Evolutionary conservation across 1,140 invertebrate genomes (phyloP).

Genomic region (Cyrtorhinus lividipennis): DNA sequence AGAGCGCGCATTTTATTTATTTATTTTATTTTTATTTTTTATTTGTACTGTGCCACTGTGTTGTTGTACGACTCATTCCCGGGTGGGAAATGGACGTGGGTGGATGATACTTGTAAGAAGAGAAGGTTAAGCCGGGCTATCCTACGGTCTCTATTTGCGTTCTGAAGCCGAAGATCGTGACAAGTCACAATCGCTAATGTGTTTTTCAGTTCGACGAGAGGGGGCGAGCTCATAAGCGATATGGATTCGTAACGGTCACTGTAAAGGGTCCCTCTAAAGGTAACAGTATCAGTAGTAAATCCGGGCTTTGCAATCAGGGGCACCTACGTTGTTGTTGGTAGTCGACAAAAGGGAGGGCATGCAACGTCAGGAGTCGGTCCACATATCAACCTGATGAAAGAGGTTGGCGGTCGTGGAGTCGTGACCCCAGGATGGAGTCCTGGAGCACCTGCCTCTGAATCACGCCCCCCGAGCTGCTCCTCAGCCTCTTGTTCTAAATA

Average conservation of each 20-base stretch:
- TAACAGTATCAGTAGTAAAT: conserved; percentile 8
- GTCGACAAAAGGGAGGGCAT: background rate
- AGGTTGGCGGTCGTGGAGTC: background rate
- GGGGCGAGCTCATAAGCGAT: no score
- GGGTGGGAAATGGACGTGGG: no score
- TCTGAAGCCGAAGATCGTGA: no score
- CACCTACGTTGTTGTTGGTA: background rate
- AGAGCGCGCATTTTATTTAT: no score
- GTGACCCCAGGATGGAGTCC: background rate
- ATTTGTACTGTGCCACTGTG: no score
- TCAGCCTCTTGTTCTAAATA: background rate
- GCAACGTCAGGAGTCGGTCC: background rate
- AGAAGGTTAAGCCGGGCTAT: no score
- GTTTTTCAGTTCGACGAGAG: no score
- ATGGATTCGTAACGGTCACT: background rate
- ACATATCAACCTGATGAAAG: conserved; percentile 6
- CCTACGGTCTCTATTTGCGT: no score
- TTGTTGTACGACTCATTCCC: no score
- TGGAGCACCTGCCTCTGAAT: conserved; percentile 6
- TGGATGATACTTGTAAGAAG: no score
- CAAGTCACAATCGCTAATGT: no score
- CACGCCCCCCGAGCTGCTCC: background rate
- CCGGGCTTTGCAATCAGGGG: background rate
- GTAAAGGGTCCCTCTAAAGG: background rate
- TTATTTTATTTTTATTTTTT: no score